These are phyloP conservation scores for Penaeus indicus DNA, from an alignment of 1,140 invertebrate genomes.

Conservation along the genomic window DNA sequence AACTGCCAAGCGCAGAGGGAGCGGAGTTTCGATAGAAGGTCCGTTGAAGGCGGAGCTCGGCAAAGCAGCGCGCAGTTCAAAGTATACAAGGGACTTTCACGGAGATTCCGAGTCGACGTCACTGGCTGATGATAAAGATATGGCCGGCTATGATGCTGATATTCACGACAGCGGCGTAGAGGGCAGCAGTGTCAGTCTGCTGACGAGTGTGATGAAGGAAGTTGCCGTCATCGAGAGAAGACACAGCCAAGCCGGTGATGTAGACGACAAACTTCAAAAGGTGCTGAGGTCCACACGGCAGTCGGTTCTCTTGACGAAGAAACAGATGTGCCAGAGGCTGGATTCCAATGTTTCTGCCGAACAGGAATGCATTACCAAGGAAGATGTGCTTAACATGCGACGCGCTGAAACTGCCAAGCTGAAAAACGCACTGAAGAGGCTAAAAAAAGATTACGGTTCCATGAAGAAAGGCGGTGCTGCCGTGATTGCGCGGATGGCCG, in stretches of 20 bases:
- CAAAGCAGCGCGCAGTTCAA: too few species aligned
- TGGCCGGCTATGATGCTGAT: neutral
- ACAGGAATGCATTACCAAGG: constrained; percentile 33
- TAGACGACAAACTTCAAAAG: constrained; percentile 30
- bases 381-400: constrained; percentile 36
- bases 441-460: constrained; percentile 3
- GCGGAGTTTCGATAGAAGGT: too few species aligned
- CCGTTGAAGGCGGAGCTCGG: too few species aligned
- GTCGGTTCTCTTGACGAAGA: constrained; percentile 36
- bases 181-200: constrained; percentile 30
- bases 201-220: constrained; percentile 52
- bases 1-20: too few species aligned
- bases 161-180: constrained; percentile 8
- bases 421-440: constrained; percentile 30
- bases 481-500: neutral
- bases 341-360: constrained; percentile 54
- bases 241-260: constrained; percentile 3
- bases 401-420: constrained; percentile 10
- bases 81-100: too few species aligned
- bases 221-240: constrained; percentile 42
- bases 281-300: constrained; percentile 26
- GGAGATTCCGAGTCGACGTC: neutral
- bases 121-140: constrained; percentile 42
- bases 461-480: neutral
- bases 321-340: constrained; percentile 34